Evolutionary conservation across 2,113 vertebrate species (phyloP).

Genomic region (Thunnus maccoyii): DNA sequence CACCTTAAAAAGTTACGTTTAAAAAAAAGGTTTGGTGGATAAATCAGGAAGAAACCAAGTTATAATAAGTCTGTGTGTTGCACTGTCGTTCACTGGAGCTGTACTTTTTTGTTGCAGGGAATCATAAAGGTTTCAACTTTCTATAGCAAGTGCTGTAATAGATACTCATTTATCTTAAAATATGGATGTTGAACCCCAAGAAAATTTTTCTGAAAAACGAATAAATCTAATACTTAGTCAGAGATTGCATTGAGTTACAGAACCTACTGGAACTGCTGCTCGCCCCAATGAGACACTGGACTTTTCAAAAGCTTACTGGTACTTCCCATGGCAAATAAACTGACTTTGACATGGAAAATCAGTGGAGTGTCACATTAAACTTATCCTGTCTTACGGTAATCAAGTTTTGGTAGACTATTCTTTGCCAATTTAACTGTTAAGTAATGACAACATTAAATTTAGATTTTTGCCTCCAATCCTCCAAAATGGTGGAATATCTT

Average conservation of each 20-base stretch:
- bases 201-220: background rate
- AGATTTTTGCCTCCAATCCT: background rate
- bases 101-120: too few species aligned
- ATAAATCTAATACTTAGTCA: background rate
- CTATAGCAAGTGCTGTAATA: too few species aligned
- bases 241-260: background rate
- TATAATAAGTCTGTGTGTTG: too few species aligned
- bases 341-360: conserved; percentile 4
- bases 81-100: too few species aligned
- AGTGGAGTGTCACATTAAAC: conserved; percentile 1
- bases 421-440: background rate
- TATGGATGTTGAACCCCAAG: too few species aligned
- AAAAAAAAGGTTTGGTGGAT: too few species aligned
- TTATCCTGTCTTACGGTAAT: background rate
- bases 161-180: too few species aligned
- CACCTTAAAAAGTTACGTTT: too few species aligned
- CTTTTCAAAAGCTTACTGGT: background rate
- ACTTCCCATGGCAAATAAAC: background rate
- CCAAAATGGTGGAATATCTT: background rate
- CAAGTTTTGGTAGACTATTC: background rate
- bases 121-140: too few species aligned
- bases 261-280: background rate
- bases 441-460: background rate
- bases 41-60: too few species aligned
- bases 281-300: background rate